These are phyloP conservation scores for Turritopsis dohrnii DNA, from an alignment of 30 jellyfish, hydroid and myxozoan genomes.

Conservation along the genomic window DNA sequence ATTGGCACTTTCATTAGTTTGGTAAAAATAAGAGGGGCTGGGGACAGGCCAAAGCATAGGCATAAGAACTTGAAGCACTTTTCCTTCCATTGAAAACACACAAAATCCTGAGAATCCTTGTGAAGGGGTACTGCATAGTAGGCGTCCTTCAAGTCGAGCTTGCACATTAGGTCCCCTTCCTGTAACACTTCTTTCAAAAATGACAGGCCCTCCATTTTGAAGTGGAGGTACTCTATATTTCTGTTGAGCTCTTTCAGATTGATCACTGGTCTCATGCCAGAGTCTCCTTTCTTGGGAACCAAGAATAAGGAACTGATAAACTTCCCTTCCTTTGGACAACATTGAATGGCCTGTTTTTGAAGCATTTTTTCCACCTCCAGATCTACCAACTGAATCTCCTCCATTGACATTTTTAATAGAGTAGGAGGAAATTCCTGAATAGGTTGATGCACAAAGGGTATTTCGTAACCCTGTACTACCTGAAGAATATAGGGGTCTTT, in stretches of 20 bases:
- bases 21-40: constrained; percentile 12
- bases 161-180: neutral
- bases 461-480: neutral
- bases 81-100: neutral
- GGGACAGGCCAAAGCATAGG: neutral
- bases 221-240: neutral
- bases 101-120: neutral
- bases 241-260: neutral
- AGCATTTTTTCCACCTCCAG: neutral
- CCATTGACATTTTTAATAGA: neutral
- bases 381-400: neutral
- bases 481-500: neutral
- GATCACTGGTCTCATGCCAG: neutral
- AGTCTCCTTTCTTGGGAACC: constrained; percentile 4
- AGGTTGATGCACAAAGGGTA: neutral
- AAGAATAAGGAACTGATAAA: neutral
- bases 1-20: neutral
- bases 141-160: constrained; percentile 18
- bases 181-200: neutral
- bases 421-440: neutral
- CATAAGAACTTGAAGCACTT: neutral
- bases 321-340: too few relatives aligned
- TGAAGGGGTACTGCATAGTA: constrained; percentile 2
- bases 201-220: constrained; percentile 7
- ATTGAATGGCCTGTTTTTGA: neutral